Evolutionary conservation across 2,113 vertebrate genomes (phyloP).

Genomic region (Oryzias javanicus): DNA sequence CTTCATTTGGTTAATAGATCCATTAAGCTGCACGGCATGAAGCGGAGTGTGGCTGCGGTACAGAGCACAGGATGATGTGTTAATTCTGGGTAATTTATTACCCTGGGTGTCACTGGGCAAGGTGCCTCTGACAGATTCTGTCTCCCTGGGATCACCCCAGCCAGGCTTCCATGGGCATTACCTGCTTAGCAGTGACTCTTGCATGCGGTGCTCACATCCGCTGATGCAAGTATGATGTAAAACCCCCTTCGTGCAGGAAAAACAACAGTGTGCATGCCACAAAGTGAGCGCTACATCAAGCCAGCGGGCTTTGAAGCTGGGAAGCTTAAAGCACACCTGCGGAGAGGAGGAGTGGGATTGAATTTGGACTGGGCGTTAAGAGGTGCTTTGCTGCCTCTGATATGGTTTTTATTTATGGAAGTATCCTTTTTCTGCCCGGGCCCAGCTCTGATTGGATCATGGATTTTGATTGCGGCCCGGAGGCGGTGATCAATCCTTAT

Average conservation of each 20-base stretch:
- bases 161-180: slow-evolving; percentile 52
- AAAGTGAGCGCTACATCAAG: slow-evolving; percentile 43
- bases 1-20: slow-evolving; percentile 78
- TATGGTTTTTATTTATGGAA: slow-evolving; percentile 80
- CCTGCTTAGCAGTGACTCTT: slow-evolving; percentile 45
- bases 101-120: slow-evolving; percentile 50
- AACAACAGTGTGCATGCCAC: slow-evolving; percentile 58
- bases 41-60: slow-evolving; percentile 53
- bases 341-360: slow-evolving; percentile 69
- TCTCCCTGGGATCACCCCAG: slow-evolving; percentile 62
- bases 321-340: slow-evolving; percentile 77
- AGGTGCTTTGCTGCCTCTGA: slow-evolving; percentile 68
- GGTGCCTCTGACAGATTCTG: slow-evolving; percentile 59
- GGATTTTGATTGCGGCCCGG: slow-evolving; percentile 72
- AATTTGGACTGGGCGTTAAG: slow-evolving; percentile 65
- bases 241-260: slow-evolving; percentile 50
- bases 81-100: slow-evolving; percentile 79
- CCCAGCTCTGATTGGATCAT: slow-evolving; percentile 73
- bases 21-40: slow-evolving; percentile 67
- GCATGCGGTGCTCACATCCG: slow-evolving; percentile 43
- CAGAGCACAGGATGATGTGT: slow-evolving; percentile 66
- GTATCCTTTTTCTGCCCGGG: slow-evolving; percentile 68
- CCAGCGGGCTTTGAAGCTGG: slow-evolving; percentile 51
- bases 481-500: slow-evolving; percentile 80
- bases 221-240: slow-evolving; percentile 76